Percentiles rank a stretch among this genome's conserved stretches.
Evolutionary conservation across 2,113 vertebrate species (phyloP).

Genomic region (Takifugu bimaculatus): DNA sequence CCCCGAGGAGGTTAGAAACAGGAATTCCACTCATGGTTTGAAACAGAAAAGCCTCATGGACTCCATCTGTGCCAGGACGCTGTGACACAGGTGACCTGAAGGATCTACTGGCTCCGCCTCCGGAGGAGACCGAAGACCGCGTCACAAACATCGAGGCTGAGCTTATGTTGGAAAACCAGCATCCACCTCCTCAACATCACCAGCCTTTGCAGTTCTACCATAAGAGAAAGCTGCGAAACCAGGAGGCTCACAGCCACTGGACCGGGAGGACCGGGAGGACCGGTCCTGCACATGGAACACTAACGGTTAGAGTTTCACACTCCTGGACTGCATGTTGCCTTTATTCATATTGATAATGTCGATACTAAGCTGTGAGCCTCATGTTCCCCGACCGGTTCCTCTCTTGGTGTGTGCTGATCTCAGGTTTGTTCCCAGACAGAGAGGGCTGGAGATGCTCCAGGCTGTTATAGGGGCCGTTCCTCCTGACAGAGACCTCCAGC

Average conservation of each 20-base stretch:
- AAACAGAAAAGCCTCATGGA: not conserved
- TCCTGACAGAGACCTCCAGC: conserved; percentile 31
- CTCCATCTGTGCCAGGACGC: conserved; percentile 42
- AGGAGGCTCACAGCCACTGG: conserved; percentile 9
- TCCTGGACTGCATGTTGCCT: too few species aligned
- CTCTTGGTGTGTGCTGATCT: not conserved
- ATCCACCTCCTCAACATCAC: conserved; percentile 52
- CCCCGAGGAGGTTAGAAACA: conserved; percentile 60
- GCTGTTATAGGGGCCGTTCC: conserved; percentile 47
- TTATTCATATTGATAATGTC: too few species aligned
- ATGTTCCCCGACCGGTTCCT: conserved; percentile 42
- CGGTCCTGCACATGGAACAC: conserved; percentile 12
- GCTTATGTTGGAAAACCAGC: conserved; percentile 52
- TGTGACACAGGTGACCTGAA: conserved; percentile 55
- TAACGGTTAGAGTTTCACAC: too few species aligned
- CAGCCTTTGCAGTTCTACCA: conserved; percentile 41
- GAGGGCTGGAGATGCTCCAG: conserved; percentile 57
- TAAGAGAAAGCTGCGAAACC: conserved; percentile 43
- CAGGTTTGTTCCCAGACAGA: too few species aligned
- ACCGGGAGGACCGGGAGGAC: conserved; percentile 19
- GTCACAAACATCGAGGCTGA: conserved; percentile 45
- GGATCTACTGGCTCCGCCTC: conserved; percentile 28
- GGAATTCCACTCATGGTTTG: not conserved
- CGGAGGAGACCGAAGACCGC: conserved; percentile 33
- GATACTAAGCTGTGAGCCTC: not conserved